Conservation (phyloP, 30 jellyfish, hydroid and myxozoan species). For the Turritopsis rubra region DNA sequence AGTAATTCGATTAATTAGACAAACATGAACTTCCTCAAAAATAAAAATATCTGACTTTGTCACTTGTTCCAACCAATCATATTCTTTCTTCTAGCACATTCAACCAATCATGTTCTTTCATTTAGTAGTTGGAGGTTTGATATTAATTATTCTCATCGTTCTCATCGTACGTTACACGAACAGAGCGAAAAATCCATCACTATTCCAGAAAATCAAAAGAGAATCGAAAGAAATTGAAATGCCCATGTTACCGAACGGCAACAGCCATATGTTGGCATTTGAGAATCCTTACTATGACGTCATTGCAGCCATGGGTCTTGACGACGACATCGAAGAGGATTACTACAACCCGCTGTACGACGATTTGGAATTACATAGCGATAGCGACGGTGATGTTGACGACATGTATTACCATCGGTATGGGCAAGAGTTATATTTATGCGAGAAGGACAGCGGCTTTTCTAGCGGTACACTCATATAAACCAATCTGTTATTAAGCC, state of each 20-base stretch:
- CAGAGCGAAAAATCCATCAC: conserved; percentile 36
- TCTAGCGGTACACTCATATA: conserved; percentile 73
- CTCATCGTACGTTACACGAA: background rate
- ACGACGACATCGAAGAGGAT: conserved; percentile 95
- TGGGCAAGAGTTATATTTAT: conserved; percentile 38
- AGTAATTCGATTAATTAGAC: too few species aligned
- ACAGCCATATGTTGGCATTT: conserved; percentile 78
- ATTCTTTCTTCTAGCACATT: too few species aligned
- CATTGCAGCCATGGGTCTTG: conserved; percentile 99
- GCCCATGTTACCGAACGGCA: conserved; percentile 61
- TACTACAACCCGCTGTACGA: conserved; percentile 71
- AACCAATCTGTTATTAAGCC: background rate
- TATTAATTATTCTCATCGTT: conserved; percentile 12
- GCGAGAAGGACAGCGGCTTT: conserved; percentile 86
- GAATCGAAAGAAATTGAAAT: conserved; percentile 81
- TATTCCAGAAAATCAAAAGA: conserved; percentile 72
- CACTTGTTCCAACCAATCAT: too few species aligned
- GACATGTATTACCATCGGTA: conserved; percentile 45
- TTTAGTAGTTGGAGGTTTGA: conserved; percentile 11
- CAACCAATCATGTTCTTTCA: too few species aligned
- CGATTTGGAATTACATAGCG: conserved; percentile 32
- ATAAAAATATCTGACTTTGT: too few species aligned
- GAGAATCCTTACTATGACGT: conserved; percentile 97
- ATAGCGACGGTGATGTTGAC: conserved; percentile 54
- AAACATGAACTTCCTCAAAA: too few species aligned